These are phyloP conservation scores for Parascotia fuliginaria DNA, from an alignment of 2,888 invertebrate species.

Conservation along the genomic window DNA sequence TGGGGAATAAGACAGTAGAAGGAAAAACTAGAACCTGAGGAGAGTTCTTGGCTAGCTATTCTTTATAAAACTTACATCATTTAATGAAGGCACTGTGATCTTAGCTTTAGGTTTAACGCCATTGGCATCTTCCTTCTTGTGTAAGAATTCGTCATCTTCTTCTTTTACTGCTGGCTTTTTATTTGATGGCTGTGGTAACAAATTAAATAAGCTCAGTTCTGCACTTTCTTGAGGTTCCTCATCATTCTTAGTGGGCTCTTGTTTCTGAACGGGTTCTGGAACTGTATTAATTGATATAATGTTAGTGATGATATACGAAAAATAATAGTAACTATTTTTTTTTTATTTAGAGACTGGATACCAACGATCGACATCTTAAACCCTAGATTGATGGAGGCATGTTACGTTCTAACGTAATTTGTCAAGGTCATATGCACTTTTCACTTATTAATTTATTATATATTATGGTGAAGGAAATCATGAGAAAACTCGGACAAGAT, in stretches of 20 bases:
- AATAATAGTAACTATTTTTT: neutral
- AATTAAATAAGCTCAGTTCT: constrained; percentile 61
- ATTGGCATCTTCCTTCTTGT: constrained; percentile 81
- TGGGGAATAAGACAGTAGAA: neutral
- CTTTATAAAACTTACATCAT: constrained; percentile 86
- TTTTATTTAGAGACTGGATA: too few relatives aligned
- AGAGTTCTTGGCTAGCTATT: too few relatives aligned
- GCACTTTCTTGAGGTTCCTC: constrained; percentile 18
- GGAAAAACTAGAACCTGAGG: too few relatives aligned
- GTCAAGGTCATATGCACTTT: too few relatives aligned
- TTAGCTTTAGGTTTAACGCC: constrained; percentile 83
- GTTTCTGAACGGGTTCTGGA: constrained; percentile 26
- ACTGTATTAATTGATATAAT: constrained; percentile 6
- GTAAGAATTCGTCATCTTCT: constrained; percentile 88
- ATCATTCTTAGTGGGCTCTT: constrained; percentile 1
- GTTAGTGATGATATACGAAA: neutral
- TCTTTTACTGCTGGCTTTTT: constrained; percentile 70
- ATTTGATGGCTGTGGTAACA: constrained; percentile 81
- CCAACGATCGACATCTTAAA: too few relatives aligned
- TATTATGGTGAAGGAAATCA: too few relatives aligned
- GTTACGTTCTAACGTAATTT: too few relatives aligned
- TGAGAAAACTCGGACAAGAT: too few relatives aligned
- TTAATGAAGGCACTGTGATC: constrained; percentile 89
- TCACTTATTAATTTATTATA: too few relatives aligned
- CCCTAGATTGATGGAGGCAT: too few relatives aligned